Conservation (phyloP, 1,140 invertebrate species). For the Polypedilum pembai region DNA sequence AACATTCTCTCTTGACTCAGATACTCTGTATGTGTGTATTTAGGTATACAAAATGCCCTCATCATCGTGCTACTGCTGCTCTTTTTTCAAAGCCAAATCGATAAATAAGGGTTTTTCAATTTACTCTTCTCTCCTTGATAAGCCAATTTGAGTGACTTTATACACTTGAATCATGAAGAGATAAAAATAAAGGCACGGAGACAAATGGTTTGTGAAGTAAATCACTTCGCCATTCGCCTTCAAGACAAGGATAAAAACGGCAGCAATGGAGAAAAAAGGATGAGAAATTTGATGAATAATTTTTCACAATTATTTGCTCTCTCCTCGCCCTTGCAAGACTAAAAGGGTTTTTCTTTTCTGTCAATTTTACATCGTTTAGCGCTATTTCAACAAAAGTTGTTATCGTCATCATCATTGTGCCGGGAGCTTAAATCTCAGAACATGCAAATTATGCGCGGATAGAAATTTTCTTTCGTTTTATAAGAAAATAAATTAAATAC, state of each 20-base stretch:
- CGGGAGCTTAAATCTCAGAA: neutral
- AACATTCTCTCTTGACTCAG: too few relatives aligned
- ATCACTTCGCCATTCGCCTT: neutral
- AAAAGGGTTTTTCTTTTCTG: neutral
- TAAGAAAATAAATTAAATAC: constrained; percentile 1
- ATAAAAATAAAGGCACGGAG: neutral
- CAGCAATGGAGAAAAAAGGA: neutral
- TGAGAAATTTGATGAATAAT: neutral
- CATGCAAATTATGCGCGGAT: neutral
- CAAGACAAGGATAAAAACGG: neutral
- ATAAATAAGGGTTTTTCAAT: constrained; percentile 28
- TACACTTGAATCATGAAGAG: neutral
- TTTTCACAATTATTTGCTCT: neutral
- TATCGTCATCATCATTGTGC: neutral
- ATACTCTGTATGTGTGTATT: too few relatives aligned
- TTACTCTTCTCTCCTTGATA: neutral
- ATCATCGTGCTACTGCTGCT: too few relatives aligned
- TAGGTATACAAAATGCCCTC: too few relatives aligned
- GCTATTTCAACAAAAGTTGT: constrained; percentile 1
- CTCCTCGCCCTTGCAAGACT: neutral
- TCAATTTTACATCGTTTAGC: constrained; percentile 12
- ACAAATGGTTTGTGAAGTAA: neutral
- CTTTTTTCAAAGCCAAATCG: neutral
- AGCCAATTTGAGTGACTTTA: constrained; percentile 13
- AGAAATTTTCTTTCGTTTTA: neutral